Evolutionary conservation across 2,888 invertebrate genomes (phyloP).

Genomic region (Diogma glabrata): DNA sequence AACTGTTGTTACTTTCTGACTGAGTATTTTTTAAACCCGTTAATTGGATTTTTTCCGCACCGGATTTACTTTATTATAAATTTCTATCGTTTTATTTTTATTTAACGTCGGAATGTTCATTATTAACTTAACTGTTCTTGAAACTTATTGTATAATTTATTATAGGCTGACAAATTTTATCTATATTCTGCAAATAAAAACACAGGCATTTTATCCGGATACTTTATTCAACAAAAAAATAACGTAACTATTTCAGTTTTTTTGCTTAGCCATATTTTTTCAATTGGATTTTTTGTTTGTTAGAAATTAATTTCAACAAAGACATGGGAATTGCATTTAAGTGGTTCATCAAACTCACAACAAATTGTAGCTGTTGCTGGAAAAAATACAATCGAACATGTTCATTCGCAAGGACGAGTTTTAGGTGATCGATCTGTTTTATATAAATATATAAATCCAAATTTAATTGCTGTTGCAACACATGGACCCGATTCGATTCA

Average conservation of each 20-base stretch:
- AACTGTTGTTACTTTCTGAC: too few species aligned
- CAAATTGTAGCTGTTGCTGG: slow-evolving; percentile 50
- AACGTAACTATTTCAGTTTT: too few species aligned
- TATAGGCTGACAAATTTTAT: slow-evolving; percentile 40
- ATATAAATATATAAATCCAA: slow-evolving; percentile 98
- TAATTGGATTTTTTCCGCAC: too few species aligned
- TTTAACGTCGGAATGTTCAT: background rate
- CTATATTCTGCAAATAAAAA: slow-evolving; percentile 51
- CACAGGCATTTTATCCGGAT: slow-evolving; percentile 50
- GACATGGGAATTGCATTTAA: slow-evolving; percentile 64
- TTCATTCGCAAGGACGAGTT: slow-evolving; percentile 92
- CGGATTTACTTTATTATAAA: too few species aligned
- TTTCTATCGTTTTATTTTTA: too few species aligned
- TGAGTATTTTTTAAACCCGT: too few species aligned
- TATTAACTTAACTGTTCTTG: too few species aligned
- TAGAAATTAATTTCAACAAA: slow-evolving; percentile 41
- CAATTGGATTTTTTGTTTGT: too few species aligned
- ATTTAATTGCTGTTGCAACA: slow-evolving; percentile 78
- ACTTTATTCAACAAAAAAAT: slow-evolving; percentile 33
- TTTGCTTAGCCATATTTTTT: too few species aligned
- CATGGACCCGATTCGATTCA: slow-evolving; percentile 62
- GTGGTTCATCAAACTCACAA: slow-evolving; percentile 44
- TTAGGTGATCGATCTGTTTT: slow-evolving; percentile 91
- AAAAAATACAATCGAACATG: slow-evolving; percentile 58
- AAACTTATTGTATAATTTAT: too few species aligned